Evolutionary conservation across 2,888 invertebrate genomes (phyloP), one percentile per base, ranked within the genome.

Genomic region (Odontocolon sp.): DNA sequence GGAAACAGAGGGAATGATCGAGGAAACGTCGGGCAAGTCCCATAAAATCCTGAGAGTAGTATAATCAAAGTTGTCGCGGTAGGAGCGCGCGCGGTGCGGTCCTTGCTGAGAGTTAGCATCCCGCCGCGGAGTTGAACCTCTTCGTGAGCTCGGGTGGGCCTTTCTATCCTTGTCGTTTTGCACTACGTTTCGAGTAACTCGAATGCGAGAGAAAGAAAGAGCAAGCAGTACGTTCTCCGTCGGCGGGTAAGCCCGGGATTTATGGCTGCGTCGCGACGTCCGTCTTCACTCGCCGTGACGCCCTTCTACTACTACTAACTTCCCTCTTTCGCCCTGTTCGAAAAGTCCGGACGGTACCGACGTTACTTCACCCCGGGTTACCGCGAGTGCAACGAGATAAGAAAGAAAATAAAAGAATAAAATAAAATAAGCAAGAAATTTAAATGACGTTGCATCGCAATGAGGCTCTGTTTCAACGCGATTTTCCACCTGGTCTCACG

Each of bases 221-320:
- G n/a, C n/a, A n/a, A n/a, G n/a, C n/a, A 66, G 52, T 8, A 42
- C 50, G 82, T 83, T 85, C 87, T 84, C 83, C 87, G 87, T 88
- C 84, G 87, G 85, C 83, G 88, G 84, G 88, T 89, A 89, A 89
- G 87, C 87, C 80, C 75, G 81, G 86, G 87, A 90, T 90, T 90
- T 90, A 90, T 90, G 84, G 88, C 81, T 84, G 88, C 90, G 89
- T 88, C 90, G 88, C 90, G 89, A 89, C 90, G 90, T 90, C 90
- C 90, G 89, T 90, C 90, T 90, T 90, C 90, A 90, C 89, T 90
- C 87, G 87, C 87, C 90, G 90, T 90, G 90, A 90, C 90, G 90
- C 90, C 88, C 88, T 88, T 86, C 86, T 82, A 85, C 84, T 82
- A 36, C 67, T 67, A 38, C 71, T 68, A 67, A 67, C 71, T 42